Evolutionary conservation across 2,888 invertebrate genomes (phyloP), one percentile per base, ranked within the genome.

Genomic region (Podabrus alpinus): DNA sequence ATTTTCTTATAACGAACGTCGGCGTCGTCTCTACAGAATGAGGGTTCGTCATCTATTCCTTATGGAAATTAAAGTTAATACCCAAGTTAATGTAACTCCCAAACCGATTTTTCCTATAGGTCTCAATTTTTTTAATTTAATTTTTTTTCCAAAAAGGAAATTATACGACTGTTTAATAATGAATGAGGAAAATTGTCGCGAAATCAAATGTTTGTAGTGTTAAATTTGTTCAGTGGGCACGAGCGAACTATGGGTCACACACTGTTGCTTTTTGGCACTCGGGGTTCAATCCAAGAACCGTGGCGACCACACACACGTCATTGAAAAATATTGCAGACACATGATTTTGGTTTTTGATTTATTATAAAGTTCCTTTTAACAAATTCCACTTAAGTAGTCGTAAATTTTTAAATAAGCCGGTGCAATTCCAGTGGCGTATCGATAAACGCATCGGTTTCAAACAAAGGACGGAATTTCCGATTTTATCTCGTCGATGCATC

Each of bases 151-250:
- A 13, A 29, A 29, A 29, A 29, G 13, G 29, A 29, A 29, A 70
- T 68, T 61, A 62, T 74, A 62, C 69, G 74, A 80, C 77, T 80
- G 80, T 76, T 81, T 82, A 84, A 84, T 83, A 84, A 84, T 84
- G 84, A 83, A 83, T 84, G 83, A 82, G 82, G 82, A 81, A 83
- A 84, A 83, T 81, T 81, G 81, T 80, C 80, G 78, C 77, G 75
- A 82, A 83, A 83, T 83, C 83, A 84, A 84, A 21, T 83, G 82
- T 82, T 83, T 81, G 80, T 82, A 81, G 84, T 84, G 84, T 84
- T 84, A 84, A 85, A 84, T 85, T 83, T 84, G 85, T 84, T 84
- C 84, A 83, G 81, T 84, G 84, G 82, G 82, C 83, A 84, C 84
- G 83, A 82, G 83, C 83, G 45, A 79, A 80, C 81, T 82, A 83